Base-by-base conservation (phyloP, 2,888 invertebrate genomes). In the Palloptera scutellata region DNA sequence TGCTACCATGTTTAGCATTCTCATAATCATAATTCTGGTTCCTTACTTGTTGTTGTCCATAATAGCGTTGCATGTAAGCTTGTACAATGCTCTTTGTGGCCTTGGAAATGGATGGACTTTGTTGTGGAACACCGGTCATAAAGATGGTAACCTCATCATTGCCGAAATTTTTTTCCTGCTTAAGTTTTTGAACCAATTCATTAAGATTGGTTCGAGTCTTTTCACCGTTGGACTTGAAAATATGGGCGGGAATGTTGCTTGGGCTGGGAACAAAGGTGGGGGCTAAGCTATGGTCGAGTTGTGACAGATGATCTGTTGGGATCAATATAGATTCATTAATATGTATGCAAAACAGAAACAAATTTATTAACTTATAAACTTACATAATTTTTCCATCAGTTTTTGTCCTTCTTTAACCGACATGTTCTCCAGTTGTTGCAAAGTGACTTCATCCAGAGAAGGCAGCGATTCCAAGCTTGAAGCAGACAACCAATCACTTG, bases 61-160 rank as follows among this genome's bases (percentile, higher is more conserved):
- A 76, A 71, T 82, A 82, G 10, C 83, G 83, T 61, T 78, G 74
- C 42, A 78, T 69, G 17, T 83, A 84, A 45, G 84, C 81, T 42
- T 81, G 66, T 12, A 83, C 72, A 48, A 83, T 40, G 61, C 80
- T 76, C 40, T 73, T 69, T 43, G 77, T 76, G 17, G 83, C 81
- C 71, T 84, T 82, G 30, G 69, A 67, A 10, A 75, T 76, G 3
- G 76, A 70, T 65, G 69, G 67, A 70, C 72, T 76, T 40, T 58
- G 69, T 48, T 77, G 71, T 61, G 82, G 81, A 54, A 81, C 57
- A 40, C 83, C 83, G 60, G 82, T 78, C 13, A 83, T 78, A 72
- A 78, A 79, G 58, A 83, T 76, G 69, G 84, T 82, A 0, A 83
- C 76, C 69, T 84, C 83, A 12, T 83, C 77, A 43, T 77, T 69